phyloP scores from a whole-genome alignment of 2,888 invertebrate genomes.

The Netelia inedita region DNA sequence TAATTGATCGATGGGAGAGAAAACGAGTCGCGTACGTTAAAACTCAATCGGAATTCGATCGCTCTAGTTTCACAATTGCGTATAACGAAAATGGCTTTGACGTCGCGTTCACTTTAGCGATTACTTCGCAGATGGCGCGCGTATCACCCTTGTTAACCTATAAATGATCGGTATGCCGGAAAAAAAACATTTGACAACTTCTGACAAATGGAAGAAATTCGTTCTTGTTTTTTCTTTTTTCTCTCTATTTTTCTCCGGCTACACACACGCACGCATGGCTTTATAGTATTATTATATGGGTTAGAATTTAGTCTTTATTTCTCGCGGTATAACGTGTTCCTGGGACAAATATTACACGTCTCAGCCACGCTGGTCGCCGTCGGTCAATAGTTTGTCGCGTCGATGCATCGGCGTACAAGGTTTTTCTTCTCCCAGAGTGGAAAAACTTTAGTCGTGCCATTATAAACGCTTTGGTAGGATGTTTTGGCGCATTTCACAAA shows the following conservation, averaged over 20 bases:
- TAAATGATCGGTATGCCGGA: background rate
- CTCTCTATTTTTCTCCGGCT: background rate
- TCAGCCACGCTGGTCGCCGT: background rate
- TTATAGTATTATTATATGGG: slow-evolving; percentile 9
- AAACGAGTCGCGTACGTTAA: background rate
- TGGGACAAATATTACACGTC: slow-evolving; percentile 52
- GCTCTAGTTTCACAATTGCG: background rate
- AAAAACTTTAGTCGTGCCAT: slow-evolving; percentile 39
- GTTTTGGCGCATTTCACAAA: slow-evolving; percentile 36
- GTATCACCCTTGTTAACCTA: background rate
- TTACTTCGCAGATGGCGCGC: background rate
- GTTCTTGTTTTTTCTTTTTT: slow-evolving; percentile 8
- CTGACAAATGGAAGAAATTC: slow-evolving; percentile 76
- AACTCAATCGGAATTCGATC: background rate
- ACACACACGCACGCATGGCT: slow-evolving; percentile 66
- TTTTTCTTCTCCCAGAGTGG: background rate
- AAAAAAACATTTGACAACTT: slow-evolving; percentile 74
- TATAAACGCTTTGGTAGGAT: slow-evolving; percentile 14
- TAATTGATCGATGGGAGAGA: background rate
- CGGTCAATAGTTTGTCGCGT: slow-evolving; percentile 39
- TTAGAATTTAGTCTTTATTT: slow-evolving; percentile 28
- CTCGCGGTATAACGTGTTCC: slow-evolving; percentile 42
- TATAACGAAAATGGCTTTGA: background rate
- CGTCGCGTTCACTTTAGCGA: slow-evolving; percentile 23
- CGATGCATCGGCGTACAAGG: slow-evolving; percentile 2